phyloP scores from a whole-genome alignment of 2,797 vertebrate species.

The Tiaroga cobitis region DNA sequence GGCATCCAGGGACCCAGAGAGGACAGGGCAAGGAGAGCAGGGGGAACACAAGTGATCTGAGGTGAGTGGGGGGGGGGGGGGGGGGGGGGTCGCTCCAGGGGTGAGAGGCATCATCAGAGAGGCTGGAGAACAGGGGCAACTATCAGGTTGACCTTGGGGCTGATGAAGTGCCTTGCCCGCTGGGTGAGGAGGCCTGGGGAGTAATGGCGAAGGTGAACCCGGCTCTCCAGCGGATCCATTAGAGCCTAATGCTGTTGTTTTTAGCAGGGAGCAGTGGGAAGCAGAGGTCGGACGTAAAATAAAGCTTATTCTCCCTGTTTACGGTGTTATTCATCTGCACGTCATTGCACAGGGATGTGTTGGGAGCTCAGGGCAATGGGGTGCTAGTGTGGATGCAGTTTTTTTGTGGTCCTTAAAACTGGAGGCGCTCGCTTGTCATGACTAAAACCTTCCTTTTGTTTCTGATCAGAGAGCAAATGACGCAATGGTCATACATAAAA shows the following conservation, averaged over 20 bases:
- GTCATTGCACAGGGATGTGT: slow-evolving; percentile 51
- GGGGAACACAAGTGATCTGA: slow-evolving; percentile 71
- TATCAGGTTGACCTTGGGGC: slow-evolving; percentile 75
- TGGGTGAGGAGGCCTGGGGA: slow-evolving; percentile 75
- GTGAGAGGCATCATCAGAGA: slow-evolving; percentile 58
- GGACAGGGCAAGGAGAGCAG: slow-evolving; percentile 77
- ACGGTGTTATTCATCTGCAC: slow-evolving; percentile 70
- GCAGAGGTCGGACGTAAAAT: slow-evolving; percentile 78
- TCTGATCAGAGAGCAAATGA: background rate
- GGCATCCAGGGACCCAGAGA: slow-evolving; percentile 72
- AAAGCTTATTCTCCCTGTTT: slow-evolving; percentile 67
- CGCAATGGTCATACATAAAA: background rate
- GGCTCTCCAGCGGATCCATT: slow-evolving; percentile 74
- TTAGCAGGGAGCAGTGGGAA: slow-evolving; percentile 67
- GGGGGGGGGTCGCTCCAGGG: slow-evolving; percentile 60
- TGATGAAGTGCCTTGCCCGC: slow-evolving; percentile 77
- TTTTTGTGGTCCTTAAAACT: background rate
- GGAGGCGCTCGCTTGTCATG: background rate
- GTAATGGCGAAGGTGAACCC: slow-evolving; percentile 74
- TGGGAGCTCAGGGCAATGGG: slow-evolving; percentile 61
- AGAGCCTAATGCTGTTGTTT: slow-evolving; percentile 66
- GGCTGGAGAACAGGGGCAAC: slow-evolving; percentile 60
- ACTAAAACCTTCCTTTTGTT: background rate
- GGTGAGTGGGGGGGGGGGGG: slow-evolving; percentile 67
- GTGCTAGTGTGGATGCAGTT: slow-evolving; percentile 61